phyloP scores from a whole-genome alignment of 2,888 invertebrate species.

The Andrena hattorfiana region DNA sequence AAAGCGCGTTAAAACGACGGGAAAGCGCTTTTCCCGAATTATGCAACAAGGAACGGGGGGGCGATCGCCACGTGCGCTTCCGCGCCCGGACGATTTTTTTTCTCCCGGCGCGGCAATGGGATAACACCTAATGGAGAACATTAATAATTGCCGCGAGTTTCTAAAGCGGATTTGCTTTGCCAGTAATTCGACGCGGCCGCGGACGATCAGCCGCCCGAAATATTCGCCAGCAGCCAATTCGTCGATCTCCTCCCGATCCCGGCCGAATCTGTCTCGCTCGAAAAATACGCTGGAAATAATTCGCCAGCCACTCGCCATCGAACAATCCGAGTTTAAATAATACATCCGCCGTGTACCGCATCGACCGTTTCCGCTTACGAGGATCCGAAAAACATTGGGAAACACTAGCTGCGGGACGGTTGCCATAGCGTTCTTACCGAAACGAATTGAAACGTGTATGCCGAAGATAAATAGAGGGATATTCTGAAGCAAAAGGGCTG shows the following conservation, averaged over 20 bases:
- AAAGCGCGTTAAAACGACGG: neutral
- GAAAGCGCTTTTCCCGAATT: slow-evolving; percentile 21
- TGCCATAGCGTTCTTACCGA: too few relatives aligned
- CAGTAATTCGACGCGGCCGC: slow-evolving; percentile 49
- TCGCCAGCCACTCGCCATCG: slow-evolving; percentile 14
- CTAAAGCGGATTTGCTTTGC: slow-evolving; percentile 68
- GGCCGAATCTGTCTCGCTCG: slow-evolving; percentile 17
- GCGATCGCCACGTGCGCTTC: neutral
- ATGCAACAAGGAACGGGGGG: neutral
- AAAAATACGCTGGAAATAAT: slow-evolving; percentile 60
- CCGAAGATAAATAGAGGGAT: too few relatives aligned
- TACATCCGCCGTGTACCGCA: neutral
- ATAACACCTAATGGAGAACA: slow-evolving; percentile 68
- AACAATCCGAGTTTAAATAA: slow-evolving; percentile 54
- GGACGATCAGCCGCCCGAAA: slow-evolving; percentile 39
- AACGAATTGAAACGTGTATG: too few relatives aligned
- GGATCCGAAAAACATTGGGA: too few relatives aligned
- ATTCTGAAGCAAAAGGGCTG: too few relatives aligned
- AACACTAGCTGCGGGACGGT: too few relatives aligned
- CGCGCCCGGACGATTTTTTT: slow-evolving; percentile 30
- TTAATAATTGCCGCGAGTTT: slow-evolving; percentile 71
- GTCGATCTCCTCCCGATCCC: slow-evolving; percentile 17
- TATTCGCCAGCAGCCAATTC: slow-evolving; percentile 50
- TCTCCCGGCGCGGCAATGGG: neutral
- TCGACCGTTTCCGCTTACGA: too few relatives aligned